These are phyloP conservation scores for Hycleus cichorii DNA, from an alignment of 1,140 invertebrate genomes.

Conservation along the genomic window DNA sequence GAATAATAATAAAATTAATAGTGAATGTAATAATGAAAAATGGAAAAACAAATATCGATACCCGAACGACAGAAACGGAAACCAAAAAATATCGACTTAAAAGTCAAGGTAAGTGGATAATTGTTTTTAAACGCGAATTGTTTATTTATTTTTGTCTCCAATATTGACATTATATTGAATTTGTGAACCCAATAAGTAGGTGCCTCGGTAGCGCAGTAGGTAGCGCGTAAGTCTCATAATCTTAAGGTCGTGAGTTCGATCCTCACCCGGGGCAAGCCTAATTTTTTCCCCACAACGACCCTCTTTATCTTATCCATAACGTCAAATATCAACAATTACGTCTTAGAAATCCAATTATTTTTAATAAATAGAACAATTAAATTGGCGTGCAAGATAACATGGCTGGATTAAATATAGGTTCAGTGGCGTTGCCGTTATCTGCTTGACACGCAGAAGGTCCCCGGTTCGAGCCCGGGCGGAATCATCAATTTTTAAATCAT, in stretches of 20 bases:
- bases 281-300: too few species aligned
- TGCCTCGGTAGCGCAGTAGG: slow-evolving; percentile 87
- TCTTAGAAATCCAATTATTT: too few species aligned
- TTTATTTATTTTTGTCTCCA: too few species aligned
- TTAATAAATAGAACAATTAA: too few species aligned
- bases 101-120: slow-evolving; percentile 14
- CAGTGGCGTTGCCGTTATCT: slow-evolving; percentile 61
- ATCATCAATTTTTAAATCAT: slow-evolving; percentile 42
- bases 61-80: slow-evolving; percentile 20
- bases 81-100: slow-evolving; percentile 17
- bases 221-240: slow-evolving; percentile 96
- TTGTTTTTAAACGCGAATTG: too few species aligned
- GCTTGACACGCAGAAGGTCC: slow-evolving; percentile 76
- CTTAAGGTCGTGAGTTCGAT: slow-evolving; percentile 95
- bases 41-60: slow-evolving; percentile 20
- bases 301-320: too few species aligned
- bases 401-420: slow-evolving; percentile 14
- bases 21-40: slow-evolving; percentile 1
- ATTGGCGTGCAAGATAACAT: too few species aligned
- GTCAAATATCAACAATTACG: too few species aligned
- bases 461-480: slow-evolving; percentile 75
- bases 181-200: background rate
- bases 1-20: background rate
- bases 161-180: too few species aligned
- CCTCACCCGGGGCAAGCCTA: slow-evolving; percentile 75